Evolutionary conservation across 1,140 invertebrate species (phyloP).

Genomic region (Periplaneta americana): DNA sequence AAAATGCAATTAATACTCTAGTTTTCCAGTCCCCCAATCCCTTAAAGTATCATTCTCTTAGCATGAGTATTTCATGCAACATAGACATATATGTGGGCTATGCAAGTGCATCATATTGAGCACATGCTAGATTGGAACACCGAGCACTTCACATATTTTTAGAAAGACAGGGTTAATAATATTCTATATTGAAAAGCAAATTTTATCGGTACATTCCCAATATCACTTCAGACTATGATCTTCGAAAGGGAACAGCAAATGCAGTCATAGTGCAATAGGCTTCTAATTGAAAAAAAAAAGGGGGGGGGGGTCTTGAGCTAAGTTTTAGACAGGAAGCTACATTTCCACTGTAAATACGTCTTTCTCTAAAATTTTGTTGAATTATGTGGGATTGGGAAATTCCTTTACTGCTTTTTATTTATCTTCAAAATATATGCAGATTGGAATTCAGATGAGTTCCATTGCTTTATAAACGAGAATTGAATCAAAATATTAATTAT

Average conservation of each 20-base stretch:
- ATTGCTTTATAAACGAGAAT: neutral
- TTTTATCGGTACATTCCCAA: neutral
- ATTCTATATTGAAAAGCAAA: too few relatives aligned
- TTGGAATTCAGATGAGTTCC: neutral
- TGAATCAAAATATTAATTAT: neutral
- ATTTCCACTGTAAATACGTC: neutral
- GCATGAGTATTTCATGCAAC: neutral
- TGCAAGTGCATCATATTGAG: too few relatives aligned
- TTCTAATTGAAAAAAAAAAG: neutral
- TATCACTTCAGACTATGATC: neutral
- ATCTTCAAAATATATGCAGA: neutral
- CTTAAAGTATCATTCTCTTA: neutral
- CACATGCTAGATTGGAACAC: too few relatives aligned
- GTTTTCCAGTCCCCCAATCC: too few relatives aligned
- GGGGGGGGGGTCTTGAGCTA: neutral
- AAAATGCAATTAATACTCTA: neutral
- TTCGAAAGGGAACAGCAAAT: neutral
- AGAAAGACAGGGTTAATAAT: too few relatives aligned
- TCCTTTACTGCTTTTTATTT: neutral
- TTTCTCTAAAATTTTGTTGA: neutral
- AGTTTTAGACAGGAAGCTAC: neutral
- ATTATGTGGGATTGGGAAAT: neutral
- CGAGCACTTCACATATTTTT: too few relatives aligned
- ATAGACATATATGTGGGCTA: too few relatives aligned
- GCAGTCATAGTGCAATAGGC: neutral